Evolutionary conservation across 2,113 vertebrate species (phyloP), one percentile per base, ranked within the genome.

Genomic region (Gorsachius goisagi): DNA sequence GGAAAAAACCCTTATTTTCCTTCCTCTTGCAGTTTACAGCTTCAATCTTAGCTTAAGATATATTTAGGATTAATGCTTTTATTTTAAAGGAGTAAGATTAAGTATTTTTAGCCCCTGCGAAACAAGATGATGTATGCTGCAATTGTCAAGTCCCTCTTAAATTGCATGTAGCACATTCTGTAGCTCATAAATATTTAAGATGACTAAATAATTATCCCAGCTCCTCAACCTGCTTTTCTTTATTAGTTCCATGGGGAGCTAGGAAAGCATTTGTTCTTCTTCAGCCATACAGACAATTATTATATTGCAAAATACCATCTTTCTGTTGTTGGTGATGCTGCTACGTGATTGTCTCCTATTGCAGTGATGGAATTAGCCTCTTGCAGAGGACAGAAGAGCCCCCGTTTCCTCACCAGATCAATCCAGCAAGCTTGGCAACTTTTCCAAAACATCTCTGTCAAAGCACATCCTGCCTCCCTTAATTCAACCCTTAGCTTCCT

Each of bases 181-280:
- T 89, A 97, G 56, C 93, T 98, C 97, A 98, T 98, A 97, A 95
- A 98, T 98, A 98, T 98, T 98, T 97, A 98, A 97, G 89, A 97
- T 93, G 67, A 95, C 96, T 97, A 98, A 98, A 98, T 98, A 98
- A 98, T 98, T 97, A 98, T 97, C 94, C 95, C 76, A 95, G 90
- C 85, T 97, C 77, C 76, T 93, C 73, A 91, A 96, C 91, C 94
- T 96, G 88, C 91, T 91, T 97, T 96, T 97, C 74, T 97, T 98
- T 95, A 98, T 97, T 97, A 96, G 97, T 97, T 97, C 97, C 93
- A 73, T 37, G 15, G 97, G 97, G 98, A 98, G 81, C 88, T 68
- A 89, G 59, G 73, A 95, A 94, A 97, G 91, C 86, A 96, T 97
- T 97, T 97, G 94, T 95, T 97, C 95, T 96, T 96, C 96, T 97